These are phyloP conservation scores for Frieseomelitta varia DNA, from an alignment of 1,140 invertebrate genomes.

Conservation along the genomic window DNA sequence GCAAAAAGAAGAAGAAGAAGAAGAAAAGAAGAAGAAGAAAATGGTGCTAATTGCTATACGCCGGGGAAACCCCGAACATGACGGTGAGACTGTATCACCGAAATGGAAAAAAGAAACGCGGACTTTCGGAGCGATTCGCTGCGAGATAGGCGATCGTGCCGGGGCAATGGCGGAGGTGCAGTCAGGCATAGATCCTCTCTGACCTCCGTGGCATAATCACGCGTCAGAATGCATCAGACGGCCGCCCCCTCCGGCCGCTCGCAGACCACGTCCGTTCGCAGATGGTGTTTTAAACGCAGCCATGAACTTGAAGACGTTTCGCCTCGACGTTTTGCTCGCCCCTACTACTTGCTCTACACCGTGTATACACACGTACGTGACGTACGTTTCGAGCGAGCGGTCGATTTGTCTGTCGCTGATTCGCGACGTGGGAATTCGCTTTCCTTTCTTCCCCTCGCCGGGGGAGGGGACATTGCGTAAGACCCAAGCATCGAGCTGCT, in stretches of 20 bases:
- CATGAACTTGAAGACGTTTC: constrained; percentile 63
- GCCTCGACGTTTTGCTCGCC: constrained; percentile 31
- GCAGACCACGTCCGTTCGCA: constrained; percentile 60
- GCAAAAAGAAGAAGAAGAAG: not conserved
- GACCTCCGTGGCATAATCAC: constrained; percentile 69
- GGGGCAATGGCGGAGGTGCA: constrained; percentile 68
- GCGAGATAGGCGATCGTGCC: constrained; percentile 60
- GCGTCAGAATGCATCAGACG: constrained; percentile 67
- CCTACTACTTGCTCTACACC: not conserved
- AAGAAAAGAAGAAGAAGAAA: not conserved
- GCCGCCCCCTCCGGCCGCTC: constrained; percentile 53
- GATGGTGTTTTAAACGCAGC: constrained; percentile 64
- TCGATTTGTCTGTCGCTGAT: constrained; percentile 56
- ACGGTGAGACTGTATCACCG: not conserved
- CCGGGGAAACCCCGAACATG: constrained; percentile 7
- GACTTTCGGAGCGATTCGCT: constrained; percentile 43
- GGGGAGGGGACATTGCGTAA: constrained; percentile 7
- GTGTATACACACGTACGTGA: too few relatives aligned
- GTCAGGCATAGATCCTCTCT: constrained; percentile 69
- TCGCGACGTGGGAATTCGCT: constrained; percentile 55
- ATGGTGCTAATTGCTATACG: constrained; percentile 42
- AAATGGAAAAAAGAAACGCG: constrained; percentile 26
- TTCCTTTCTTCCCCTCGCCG: constrained; percentile 40
- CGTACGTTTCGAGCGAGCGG: not conserved
- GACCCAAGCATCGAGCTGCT: not conserved